Base-by-base conservation (phyloP, 2,888 invertebrate species). In the Orthosia gothica region DNA sequence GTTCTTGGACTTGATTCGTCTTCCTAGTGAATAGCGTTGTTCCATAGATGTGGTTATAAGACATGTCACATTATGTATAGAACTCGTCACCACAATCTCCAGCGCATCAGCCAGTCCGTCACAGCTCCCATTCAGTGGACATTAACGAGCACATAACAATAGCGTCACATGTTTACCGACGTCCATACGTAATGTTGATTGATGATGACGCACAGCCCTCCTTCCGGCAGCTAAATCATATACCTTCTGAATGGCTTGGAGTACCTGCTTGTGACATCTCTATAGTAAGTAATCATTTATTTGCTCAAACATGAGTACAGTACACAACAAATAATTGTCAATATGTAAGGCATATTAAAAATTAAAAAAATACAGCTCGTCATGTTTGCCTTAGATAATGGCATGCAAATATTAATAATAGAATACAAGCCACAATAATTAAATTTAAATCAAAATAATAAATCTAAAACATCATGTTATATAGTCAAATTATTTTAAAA, bases 151-250 rank as follows among this genome's bases (percentile, higher is more conserved):
- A 13, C 23, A 15, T 32, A 78, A 79, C 79, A 79, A 82, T 79
- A 65, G 62, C 52, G 7, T 45, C 32, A 66, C 66, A 63, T 58
- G 79, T 66, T 62, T 54, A 66, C 79, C 32, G 79, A 66, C 62
- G 54, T 26, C 62, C 62, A 40, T 32, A 32, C 50, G 45, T 79
- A 78, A 79, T 58, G 62, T 54, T 78, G 79, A 79, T 79, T 70
- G 23, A 79, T 79, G 83, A 20, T 20, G 76, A 77, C 83, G 45
- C 40, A 78, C 54, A 12, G 77, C 7, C 49, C 32, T 62, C 83
- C 83, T 78, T 79, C 83, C 79, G 70, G 62, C 49, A 58, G 5
- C 57, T 83, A 83, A 78, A 82, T 79, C 61, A 70, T 50, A 45
- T 26, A 23, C 3, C 49, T 68, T 20, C 61, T 82, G 77, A 82